phyloP scores from a whole-genome alignment of 2,113 vertebrate genomes.

The Zosterops hypoxanthus region DNA sequence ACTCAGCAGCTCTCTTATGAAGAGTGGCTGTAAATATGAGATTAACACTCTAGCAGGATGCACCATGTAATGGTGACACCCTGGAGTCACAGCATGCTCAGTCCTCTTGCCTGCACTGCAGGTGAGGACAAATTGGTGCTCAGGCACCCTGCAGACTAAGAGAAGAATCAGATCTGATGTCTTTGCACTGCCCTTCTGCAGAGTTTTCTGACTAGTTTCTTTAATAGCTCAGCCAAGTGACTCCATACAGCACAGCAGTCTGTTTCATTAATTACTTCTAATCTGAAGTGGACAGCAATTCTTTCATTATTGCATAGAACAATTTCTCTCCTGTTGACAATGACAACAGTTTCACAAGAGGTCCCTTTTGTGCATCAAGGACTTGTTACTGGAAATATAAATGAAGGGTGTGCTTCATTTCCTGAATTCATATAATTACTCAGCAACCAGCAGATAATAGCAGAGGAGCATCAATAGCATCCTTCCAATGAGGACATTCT shows the following conservation, averaged over 20 bases:
- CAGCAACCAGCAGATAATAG: neutral
- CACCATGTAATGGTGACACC: neutral
- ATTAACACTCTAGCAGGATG: neutral
- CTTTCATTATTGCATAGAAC: neutral
- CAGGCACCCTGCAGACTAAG: neutral
- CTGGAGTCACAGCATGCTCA: neutral
- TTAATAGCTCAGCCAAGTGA: neutral
- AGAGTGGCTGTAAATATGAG: neutral
- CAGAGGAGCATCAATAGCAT: neutral
- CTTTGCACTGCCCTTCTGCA: neutral
- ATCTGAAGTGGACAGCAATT: neutral
- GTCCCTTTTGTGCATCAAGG: neutral
- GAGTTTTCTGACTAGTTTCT: neutral
- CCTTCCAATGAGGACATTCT: neutral
- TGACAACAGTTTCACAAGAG: neutral
- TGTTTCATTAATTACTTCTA: slow-evolving; percentile 11
- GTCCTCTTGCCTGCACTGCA: neutral
- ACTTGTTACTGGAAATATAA: neutral
- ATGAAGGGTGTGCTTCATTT: neutral
- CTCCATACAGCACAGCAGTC: neutral
- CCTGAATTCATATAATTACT: neutral
- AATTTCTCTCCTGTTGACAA: neutral
- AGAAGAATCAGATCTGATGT: neutral
- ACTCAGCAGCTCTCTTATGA: neutral
- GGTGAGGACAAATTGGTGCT: neutral